Evolutionary conservation across 2,797 vertebrate species (phyloP).

Genomic region (Xenentodon cancila): DNA sequence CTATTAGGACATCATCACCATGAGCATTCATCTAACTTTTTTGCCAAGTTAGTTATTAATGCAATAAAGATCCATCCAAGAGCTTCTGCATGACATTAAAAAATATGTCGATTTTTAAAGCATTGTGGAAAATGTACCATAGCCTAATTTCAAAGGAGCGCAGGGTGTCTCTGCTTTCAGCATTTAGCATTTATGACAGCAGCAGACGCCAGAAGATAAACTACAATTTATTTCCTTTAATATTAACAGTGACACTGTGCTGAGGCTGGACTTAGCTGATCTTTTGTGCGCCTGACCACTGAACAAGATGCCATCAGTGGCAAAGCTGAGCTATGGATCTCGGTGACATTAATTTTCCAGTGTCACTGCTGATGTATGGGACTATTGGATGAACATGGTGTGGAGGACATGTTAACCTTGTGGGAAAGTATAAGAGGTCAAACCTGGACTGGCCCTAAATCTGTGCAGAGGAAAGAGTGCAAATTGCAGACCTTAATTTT

Average conservation of each 20-base stretch:
- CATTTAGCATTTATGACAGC: constrained; percentile 1
- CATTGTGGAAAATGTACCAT: background rate
- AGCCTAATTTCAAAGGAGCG: background rate
- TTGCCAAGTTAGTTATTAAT: constrained; percentile 10
- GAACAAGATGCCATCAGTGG: constrained; percentile 49
- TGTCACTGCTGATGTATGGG: constrained; percentile 82
- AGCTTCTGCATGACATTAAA: constrained; percentile 4
- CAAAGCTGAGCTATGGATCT: constrained; percentile 54
- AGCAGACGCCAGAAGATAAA: background rate
- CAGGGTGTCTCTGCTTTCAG: constrained; percentile 2
- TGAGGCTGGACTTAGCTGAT: constrained; percentile 30
- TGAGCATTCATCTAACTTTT: constrained; percentile 15
- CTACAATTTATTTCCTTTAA: constrained; percentile 15
- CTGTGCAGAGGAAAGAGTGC: constrained; percentile 19
- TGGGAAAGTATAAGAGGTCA: constrained; percentile 68
- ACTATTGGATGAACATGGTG: constrained; percentile 67
- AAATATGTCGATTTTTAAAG: background rate
- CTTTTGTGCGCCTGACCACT: constrained; percentile 34
- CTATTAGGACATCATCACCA: constrained; percentile 11
- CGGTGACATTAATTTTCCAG: constrained; percentile 73
- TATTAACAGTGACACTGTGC: constrained; percentile 14
- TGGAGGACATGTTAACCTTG: constrained; percentile 79
- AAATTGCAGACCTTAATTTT: constrained; percentile 12
- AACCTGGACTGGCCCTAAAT: constrained; percentile 49
- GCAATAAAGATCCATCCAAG: constrained; percentile 2